Evolutionary conservation across 2,797 vertebrate genomes (phyloP), one percentile per base, ranked within the genome.

Genomic region (Cuniculus paca): DNA sequence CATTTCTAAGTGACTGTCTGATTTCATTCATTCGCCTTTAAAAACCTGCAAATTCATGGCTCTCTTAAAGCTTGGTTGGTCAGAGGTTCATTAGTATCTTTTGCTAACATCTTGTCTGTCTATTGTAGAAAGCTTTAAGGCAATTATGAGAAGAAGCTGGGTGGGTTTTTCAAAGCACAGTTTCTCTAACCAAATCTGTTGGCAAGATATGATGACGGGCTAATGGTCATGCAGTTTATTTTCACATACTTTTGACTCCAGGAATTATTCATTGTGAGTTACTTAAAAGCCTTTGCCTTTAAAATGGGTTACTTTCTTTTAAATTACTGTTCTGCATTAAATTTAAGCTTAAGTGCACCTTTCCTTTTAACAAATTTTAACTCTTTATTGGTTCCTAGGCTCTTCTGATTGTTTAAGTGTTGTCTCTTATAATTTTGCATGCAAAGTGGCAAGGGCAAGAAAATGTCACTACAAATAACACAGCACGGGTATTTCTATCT

Each of bases 1-100:
- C 91, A 96, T 96, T 97, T 98, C 97, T 98, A 98, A 98, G 97
- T 97, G 95, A 92, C 95, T 97, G 88, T 97, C 97, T 98, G 93
- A 97, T 96, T 98, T 58, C 95, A 91, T 96, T 97, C 65, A 65
- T 39, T 93, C 98, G 92, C 95, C 80, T 96, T 96, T 97, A 93
- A 74, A 93, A 96, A 86, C 80, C 97, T 98, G 78, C 80, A 96
- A 88, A 97, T 97, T 97, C 98, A 56, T 77, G 95, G 89, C 68
- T 97, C 92, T 98, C 94, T 95, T 91, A 96, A 97, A 96, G 90
- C 95, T 92, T n/a, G 45, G 26, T 58, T 87, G 58, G 54, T 54
- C 34, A 52, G 65, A 83, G 63, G n/a, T 50, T 91, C 77, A 60
- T 92, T 92, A 92, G 36, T 22, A 10, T 65, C 81, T 93, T 77